phyloP scores from a whole-genome alignment of 2,797 vertebrate species.

The Streptopelia turtur region DNA sequence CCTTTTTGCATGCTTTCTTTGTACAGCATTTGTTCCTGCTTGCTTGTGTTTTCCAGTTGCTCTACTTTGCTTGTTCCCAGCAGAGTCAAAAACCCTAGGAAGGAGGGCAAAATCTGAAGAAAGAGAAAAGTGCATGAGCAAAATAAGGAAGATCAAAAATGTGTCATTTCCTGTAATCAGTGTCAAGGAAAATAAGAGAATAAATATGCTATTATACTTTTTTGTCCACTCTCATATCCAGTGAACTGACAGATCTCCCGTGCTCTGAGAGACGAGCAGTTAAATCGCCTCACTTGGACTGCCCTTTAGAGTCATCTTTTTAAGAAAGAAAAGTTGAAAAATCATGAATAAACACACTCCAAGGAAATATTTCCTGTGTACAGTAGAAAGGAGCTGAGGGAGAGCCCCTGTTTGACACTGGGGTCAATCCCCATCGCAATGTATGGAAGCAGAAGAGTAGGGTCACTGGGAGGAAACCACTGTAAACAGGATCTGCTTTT shows the following conservation, averaged over 20 bases:
- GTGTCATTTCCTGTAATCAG: neutral
- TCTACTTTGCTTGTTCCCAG: neutral
- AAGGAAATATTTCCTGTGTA: slow-evolving; percentile 65
- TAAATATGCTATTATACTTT: neutral
- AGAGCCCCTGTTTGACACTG: neutral
- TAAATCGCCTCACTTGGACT: neutral
- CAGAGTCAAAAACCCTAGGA: neutral
- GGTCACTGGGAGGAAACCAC: neutral
- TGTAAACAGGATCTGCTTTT: slow-evolving; percentile 48
- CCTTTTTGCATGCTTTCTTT: neutral
- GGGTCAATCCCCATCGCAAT: neutral
- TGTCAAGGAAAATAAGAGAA: neutral
- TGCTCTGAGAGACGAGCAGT: neutral
- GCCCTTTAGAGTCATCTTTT: neutral
- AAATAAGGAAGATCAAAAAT: neutral
- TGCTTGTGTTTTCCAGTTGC: neutral
- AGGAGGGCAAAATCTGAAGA: neutral
- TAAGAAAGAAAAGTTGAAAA: neutral
- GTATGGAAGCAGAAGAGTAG: slow-evolving; percentile 10
- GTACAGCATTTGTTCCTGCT: neutral
- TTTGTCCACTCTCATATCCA: neutral
- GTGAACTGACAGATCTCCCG: neutral
- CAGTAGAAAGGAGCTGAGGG: neutral
- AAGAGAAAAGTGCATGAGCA: neutral
- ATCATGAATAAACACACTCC: slow-evolving; percentile 17